phyloP scores from a whole-genome alignment of 2,797 vertebrate species.

The Xiphophorus birchmanni region DNA sequence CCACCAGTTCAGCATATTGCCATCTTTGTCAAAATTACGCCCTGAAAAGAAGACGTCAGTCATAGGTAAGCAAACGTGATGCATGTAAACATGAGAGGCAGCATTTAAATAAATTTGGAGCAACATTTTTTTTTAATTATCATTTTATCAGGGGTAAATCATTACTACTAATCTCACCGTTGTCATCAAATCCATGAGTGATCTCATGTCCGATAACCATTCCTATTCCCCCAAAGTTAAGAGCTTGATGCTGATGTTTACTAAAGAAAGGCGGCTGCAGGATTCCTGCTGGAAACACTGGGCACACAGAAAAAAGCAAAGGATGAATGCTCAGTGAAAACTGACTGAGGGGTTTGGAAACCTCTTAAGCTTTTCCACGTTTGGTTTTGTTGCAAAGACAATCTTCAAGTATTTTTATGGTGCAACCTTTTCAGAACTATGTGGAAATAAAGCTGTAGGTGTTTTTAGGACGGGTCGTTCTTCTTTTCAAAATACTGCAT shows the following conservation, averaged over 20 bases:
- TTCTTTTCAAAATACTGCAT: not conserved
- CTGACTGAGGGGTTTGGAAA: not conserved
- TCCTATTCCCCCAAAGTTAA: constrained; percentile 96
- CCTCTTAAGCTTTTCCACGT: not conserved
- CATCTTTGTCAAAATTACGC: constrained; percentile 94
- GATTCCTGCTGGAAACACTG: constrained; percentile 97
- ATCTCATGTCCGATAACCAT: constrained; percentile 99
- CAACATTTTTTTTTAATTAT: constrained; percentile 5
- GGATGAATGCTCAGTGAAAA: constrained; percentile 4
- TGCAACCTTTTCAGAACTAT: not conserved
- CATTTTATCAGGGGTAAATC: constrained; percentile 6
- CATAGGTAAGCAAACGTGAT: not conserved
- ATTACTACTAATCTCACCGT: constrained; percentile 60
- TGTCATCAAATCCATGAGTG: constrained; percentile 96
- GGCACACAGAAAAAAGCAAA: constrained; percentile 18
- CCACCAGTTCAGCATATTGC: constrained; percentile 99
- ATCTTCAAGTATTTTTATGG: not conserved
- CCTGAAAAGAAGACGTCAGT: constrained; percentile 76
- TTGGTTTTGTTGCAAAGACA: not conserved
- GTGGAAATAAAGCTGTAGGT: not conserved
- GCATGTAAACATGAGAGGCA: constrained; percentile 7
- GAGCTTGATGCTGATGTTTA: constrained; percentile 92
- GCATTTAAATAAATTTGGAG: constrained; percentile 14
- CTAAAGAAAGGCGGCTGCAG: constrained; percentile 98
- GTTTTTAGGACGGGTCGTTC: not conserved